Evolutionary conservation across 2,113 vertebrate genomes (phyloP).

Genomic region (Melanotaenia duboulayi): DNA sequence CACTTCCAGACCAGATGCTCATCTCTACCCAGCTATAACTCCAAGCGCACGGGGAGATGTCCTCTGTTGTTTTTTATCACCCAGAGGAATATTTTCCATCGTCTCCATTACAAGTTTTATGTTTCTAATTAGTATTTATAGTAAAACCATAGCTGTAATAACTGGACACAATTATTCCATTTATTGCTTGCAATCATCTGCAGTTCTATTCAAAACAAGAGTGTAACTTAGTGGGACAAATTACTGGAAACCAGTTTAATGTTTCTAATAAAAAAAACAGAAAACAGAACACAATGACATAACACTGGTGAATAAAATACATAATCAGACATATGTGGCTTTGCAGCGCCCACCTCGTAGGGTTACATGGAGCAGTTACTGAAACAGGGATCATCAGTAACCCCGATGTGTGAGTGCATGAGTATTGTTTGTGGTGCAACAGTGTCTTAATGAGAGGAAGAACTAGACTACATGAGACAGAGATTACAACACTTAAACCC

Average conservation of each 20-base stretch:
- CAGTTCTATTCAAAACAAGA: neutral
- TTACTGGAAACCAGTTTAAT: constrained; percentile 68
- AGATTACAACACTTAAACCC: constrained; percentile 77
- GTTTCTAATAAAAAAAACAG: constrained; percentile 58
- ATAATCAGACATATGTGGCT: constrained; percentile 29
- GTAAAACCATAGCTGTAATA: neutral
- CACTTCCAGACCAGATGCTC: no score
- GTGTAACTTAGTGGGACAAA: constrained; percentile 2
- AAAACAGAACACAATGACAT: constrained; percentile 35
- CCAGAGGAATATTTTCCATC: neutral
- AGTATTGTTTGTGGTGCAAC: constrained; percentile 48
- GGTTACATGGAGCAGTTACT: constrained; percentile 24
- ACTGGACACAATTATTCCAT: neutral
- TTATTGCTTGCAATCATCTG: neutral
- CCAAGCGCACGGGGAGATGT: neutral
- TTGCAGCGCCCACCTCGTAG: constrained; percentile 30
- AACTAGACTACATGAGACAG: constrained; percentile 59
- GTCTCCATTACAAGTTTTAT: neutral
- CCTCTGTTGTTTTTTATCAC: neutral
- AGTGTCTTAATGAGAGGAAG: constrained; percentile 54
- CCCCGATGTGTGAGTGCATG: constrained; percentile 36
- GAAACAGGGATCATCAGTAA: constrained; percentile 17
- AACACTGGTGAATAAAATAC: constrained; percentile 60
- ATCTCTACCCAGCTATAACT: no score
- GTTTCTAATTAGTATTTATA: neutral